phyloP scores from a whole-genome alignment of 2,888 invertebrate genomes.

The Lithodes maja region DNA sequence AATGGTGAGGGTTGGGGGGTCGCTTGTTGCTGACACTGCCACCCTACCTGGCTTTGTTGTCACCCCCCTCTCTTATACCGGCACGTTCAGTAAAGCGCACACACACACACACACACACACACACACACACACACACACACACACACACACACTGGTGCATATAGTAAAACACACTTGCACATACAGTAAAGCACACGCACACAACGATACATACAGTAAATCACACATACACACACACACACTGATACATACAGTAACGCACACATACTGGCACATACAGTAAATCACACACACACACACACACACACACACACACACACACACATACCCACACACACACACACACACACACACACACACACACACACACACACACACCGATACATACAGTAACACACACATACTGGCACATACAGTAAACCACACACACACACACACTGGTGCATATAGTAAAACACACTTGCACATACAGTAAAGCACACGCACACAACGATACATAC shows the following conservation, averaged over 20 bases:
- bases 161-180: not conserved
- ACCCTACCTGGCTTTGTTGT: too few species aligned
- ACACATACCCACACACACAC: slow-evolving; percentile 1
- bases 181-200: not conserved
- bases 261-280: not conserved
- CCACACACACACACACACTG: not conserved
- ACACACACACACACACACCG: not conserved
- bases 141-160: too few species aligned
- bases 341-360: too few species aligned
- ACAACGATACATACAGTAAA: not conserved
- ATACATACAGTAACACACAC: too few species aligned
- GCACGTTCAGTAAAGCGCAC: too few species aligned
- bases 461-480: not conserved
- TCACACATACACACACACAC: slow-evolving; percentile 5
- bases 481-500: not conserved
- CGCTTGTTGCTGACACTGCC: too few species aligned
- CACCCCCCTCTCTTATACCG: too few species aligned
- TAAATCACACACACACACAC: not conserved
- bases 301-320: slow-evolving; percentile 21
- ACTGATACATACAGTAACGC: slow-evolving; percentile 18
- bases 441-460: not conserved
- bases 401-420: too few species aligned
- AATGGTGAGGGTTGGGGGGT: too few species aligned
- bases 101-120: too few species aligned
- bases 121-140: too few species aligned